Percentiles rank a stretch among this genome's conserved stretches.
Evolutionary conservation across 2,113 vertebrate species (phyloP).

Genomic region (Cettia cetti): DNA sequence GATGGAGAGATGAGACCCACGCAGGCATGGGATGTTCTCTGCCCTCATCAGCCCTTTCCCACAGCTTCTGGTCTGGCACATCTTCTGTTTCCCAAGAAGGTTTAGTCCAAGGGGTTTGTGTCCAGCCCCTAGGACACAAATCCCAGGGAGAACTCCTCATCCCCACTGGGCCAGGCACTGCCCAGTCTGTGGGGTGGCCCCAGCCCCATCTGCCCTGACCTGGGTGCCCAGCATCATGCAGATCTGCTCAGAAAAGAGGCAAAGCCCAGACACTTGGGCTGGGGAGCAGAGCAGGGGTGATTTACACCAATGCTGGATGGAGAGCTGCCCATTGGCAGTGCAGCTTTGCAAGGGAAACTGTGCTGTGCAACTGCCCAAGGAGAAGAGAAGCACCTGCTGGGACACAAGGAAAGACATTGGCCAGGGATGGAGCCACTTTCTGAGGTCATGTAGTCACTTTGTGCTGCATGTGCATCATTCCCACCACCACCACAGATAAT

Average conservation of each 20-base stretch:
- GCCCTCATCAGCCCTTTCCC: neutral
- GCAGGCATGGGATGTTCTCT: neutral
- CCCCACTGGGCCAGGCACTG: neutral
- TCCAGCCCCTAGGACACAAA: neutral
- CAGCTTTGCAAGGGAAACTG: neutral
- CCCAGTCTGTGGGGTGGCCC: neutral
- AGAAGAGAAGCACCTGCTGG: neutral
- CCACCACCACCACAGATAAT: neutral
- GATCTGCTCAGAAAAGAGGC: neutral
- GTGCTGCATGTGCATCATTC: neutral
- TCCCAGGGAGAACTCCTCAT: neutral
- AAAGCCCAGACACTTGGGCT: neutral
- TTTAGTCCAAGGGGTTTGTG: accelerated
- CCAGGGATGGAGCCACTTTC: neutral
- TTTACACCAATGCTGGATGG: neutral
- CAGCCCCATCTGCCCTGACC: neutral
- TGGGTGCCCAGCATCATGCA: accelerated
- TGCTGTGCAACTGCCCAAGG: neutral
- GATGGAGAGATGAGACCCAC: neutral
- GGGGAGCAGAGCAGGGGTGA: neutral
- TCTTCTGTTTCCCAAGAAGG: neutral
- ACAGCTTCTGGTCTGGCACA: neutral
- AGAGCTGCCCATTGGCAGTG: neutral
- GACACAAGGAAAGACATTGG: neutral
- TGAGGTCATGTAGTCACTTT: neutral